These are phyloP conservation scores for Hydrotaea diabolus DNA, from an alignment of 2,888 invertebrate genomes.

Conservation along the genomic window DNA sequence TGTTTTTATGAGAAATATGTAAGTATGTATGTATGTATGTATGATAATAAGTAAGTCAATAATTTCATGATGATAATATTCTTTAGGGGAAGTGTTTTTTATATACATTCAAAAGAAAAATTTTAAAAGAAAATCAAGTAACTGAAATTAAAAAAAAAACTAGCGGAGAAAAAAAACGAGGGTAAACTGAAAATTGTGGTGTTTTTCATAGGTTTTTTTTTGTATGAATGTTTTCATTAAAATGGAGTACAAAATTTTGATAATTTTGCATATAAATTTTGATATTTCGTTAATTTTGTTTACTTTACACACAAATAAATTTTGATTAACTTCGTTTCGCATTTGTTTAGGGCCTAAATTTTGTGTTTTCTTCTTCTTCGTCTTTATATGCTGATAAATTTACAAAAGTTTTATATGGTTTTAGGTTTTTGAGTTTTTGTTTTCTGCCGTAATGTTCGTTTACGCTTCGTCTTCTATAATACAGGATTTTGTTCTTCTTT, in stretches of 20 bases:
- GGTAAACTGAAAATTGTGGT: constrained; percentile 9
- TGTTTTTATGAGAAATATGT: constrained; percentile 28
- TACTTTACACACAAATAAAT: constrained; percentile 28
- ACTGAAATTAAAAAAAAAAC: constrained; percentile 32
- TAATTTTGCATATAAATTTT: constrained; percentile 48
- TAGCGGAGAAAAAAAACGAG: constrained; percentile 4
- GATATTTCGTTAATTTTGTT: constrained; percentile 9
- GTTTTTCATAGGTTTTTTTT: neutral
- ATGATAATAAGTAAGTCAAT: constrained; percentile 3
- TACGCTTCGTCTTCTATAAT: constrained; percentile 56
- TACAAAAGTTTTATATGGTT: constrained; percentile 53
- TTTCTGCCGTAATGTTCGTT: constrained; percentile 65
- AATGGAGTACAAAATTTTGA: constrained; percentile 66
- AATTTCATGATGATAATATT: neutral
- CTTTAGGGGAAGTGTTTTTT: neutral
- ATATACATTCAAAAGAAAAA: constrained; percentile 51
- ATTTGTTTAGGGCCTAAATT: constrained; percentile 46
- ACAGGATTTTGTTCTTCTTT: constrained; percentile 75
- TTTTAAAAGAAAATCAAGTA: neutral
- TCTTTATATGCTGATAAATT: constrained; percentile 50
- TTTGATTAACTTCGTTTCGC: constrained; percentile 58
- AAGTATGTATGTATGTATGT: too few species aligned
- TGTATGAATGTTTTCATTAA: constrained; percentile 36
- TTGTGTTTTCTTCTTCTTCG: constrained; percentile 42
- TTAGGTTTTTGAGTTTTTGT: constrained; percentile 69